Base-by-base conservation (phyloP, 2,888 invertebrate species). In the Andrena praecox region DNA sequence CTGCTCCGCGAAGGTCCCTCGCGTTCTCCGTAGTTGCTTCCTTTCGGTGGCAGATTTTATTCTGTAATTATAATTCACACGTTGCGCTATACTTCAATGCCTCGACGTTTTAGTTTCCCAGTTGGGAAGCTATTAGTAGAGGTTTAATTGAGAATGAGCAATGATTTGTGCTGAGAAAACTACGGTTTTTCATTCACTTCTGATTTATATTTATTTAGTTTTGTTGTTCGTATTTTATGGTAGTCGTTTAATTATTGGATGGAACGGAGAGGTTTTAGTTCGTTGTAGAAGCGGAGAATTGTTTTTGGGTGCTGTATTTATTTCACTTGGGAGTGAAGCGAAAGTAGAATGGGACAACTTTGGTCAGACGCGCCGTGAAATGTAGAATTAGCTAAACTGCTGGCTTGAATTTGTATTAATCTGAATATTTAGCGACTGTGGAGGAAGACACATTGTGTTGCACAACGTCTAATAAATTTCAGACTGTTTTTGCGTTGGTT, bases 391-490 rank as follows among this genome's bases (percentile, higher is more conserved):
- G 0, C 0, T 56, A 56, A 27, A 24, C 54, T 54, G 3, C 62
- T 33, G 16, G 16, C 16, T 31, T 20, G 20, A 20, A 10, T 33
- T 33, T 20, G n/a, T 50, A 16, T 48, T 24, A 0, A 63, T 16
- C 27, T 10, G 7, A 48, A 6, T 35, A 10, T 33, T 52, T 29
- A 20, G 27, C 20, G 35, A 12, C 16, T 12, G 8, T 2, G 31
- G 7, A 69, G 63, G 48, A 35, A 64, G 33, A 71, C 50, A 7
- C 16, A 0, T 56, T 4, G 2, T 7, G n/a, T 12, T 24, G 42
- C n/a, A 27, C 8, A n/a, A 79, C 29, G 52, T 80, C 59, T 31
- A 56, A 24, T 29, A 8, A 50, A 68, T 72, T 63, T 50, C 60
- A 33, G 50, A 35, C 10, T 35, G 42, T 50, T 68, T 10, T 29